These are phyloP conservation scores for Andrena praecox DNA, from an alignment of 2,888 invertebrate genomes.

Conservation along the genomic window DNA sequence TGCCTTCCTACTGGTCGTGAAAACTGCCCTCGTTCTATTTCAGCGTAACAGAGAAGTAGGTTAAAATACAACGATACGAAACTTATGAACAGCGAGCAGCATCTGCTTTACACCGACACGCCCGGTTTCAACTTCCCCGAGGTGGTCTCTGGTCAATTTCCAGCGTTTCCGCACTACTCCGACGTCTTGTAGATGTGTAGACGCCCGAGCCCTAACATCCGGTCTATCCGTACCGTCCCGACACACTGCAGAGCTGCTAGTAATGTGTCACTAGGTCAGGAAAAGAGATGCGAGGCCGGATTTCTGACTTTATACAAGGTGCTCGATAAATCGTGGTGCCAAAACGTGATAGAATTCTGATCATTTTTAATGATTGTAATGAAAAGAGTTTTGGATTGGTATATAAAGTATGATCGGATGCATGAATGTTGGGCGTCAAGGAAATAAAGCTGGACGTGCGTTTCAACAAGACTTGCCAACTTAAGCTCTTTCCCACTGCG, in stretches of 20 bases:
- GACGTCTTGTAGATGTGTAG: constrained; percentile 23
- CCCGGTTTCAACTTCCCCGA: constrained; percentile 52
- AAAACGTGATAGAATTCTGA: too few species aligned
- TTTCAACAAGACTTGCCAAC: too few species aligned
- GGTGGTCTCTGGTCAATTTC: constrained; percentile 55
- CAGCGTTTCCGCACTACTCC: constrained; percentile 41
- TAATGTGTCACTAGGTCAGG: constrained; percentile 11
- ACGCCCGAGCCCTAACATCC: constrained; percentile 30
- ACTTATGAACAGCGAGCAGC: constrained; percentile 64
- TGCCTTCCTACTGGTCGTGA: constrained; percentile 61
- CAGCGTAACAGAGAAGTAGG: constrained; percentile 66
- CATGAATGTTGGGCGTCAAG: too few species aligned
- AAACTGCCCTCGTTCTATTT: constrained; percentile 74
- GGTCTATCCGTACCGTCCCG: constrained; percentile 6
- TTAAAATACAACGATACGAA: constrained; percentile 72
- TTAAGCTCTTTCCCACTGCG: too few species aligned
- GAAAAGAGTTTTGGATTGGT: too few species aligned
- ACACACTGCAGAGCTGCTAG: not conserved
- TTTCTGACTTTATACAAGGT: not conserved
- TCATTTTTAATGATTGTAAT: too few species aligned
- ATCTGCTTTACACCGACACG: constrained; percentile 32
- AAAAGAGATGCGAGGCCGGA: too few species aligned
- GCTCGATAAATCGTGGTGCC: too few species aligned
- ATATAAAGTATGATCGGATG: too few species aligned
- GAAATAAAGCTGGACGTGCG: too few species aligned